phyloP scores from a whole-genome alignment of 2,888 invertebrate species.

The Xestia ashworthii region DNA sequence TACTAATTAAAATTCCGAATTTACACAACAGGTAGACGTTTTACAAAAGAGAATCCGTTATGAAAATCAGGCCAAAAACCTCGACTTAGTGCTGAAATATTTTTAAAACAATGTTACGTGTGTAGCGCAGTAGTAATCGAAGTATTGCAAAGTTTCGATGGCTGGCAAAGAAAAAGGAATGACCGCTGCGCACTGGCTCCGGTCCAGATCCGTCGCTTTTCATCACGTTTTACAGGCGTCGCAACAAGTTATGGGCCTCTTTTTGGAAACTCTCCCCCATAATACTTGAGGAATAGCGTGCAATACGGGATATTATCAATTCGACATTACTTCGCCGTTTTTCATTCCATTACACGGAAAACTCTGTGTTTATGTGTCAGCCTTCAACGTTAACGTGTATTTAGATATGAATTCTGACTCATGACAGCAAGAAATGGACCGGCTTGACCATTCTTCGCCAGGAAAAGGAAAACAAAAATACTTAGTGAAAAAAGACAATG shows the following conservation, averaged over 20 bases:
- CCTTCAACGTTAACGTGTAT: slow-evolving; percentile 7
- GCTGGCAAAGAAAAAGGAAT: slow-evolving; percentile 72
- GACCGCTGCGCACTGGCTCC: slow-evolving; percentile 75
- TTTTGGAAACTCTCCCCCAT: slow-evolving; percentile 65
- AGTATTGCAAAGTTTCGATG: slow-evolving; percentile 73
- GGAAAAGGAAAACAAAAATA: slow-evolving; percentile 28
- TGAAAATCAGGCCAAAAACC: slow-evolving; percentile 1
- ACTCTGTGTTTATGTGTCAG: slow-evolving; percentile 5
- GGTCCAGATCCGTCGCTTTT: slow-evolving; percentile 77
- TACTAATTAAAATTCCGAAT: slow-evolving; percentile 41
- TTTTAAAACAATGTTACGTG: slow-evolving; percentile 27
- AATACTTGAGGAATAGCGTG: slow-evolving; percentile 52
- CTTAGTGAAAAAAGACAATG: slow-evolving; percentile 23
- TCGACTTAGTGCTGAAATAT: not conserved
- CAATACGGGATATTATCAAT: slow-evolving; percentile 58
- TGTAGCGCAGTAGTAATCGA: slow-evolving; percentile 67
- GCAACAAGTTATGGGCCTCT: slow-evolving; percentile 82
- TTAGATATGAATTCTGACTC: slow-evolving; percentile 13
- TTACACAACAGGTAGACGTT: slow-evolving; percentile 32
- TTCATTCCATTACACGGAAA: slow-evolving; percentile 22
- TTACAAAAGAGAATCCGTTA: slow-evolving; percentile 16
- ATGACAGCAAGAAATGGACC: slow-evolving; percentile 15
- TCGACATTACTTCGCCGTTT: slow-evolving; percentile 28
- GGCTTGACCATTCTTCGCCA: not conserved
- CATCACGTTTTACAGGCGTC: slow-evolving; percentile 76